Base-by-base conservation (phyloP, 2,888 invertebrate genomes). In the Chironomus riparius region DNA sequence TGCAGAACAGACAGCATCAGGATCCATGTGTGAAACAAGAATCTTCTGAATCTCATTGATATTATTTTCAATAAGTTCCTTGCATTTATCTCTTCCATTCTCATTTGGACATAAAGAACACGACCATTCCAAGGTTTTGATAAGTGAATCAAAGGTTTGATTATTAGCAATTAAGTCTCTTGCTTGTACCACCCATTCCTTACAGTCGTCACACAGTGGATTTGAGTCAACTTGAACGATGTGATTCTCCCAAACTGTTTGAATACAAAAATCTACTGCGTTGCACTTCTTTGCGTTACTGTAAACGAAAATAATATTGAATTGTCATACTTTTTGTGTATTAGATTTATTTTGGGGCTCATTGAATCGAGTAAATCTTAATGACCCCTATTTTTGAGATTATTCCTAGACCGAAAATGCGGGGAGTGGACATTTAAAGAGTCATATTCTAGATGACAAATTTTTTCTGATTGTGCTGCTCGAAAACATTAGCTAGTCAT, bases 121-220 rank as follows among this genome's bases (percentile, higher is more conserved):
- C 0, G 93, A 92, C 6, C 94, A 94, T 83, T 95, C 94, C 81
- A 95, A 93, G 0, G 95, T 95, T 83, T 91, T 87, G 80, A 91
- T 92, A 12, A 96, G 85, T 80, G 94, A 92, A 81, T 91, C 90
- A 90, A 92, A 84, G 0, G 95, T 95, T 83, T 93, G 90, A 82
- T 96, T 95, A 84, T 94, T 95, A 81, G 90, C 86, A 68, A 96
- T 86, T 81, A 94, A 93, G 82, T 94, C 94, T 38, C 95, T 87
- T 0, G 95, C 96, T 83, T 95, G 90, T 77, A 88, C 86, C n/a
- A 96, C 95, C 95, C 95, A 95, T 81, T 94, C 90, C 79, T 92
- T 90, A 82, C 96, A 96, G 78, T 93, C 91, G 81, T 90, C 86
- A 83, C 96, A 96, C 77, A 96, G 89, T 79, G 88, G 89, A 81